Evolutionary conservation across 1,140 invertebrate species (phyloP).

Genomic region (Pollicipes pollicipes): DNA sequence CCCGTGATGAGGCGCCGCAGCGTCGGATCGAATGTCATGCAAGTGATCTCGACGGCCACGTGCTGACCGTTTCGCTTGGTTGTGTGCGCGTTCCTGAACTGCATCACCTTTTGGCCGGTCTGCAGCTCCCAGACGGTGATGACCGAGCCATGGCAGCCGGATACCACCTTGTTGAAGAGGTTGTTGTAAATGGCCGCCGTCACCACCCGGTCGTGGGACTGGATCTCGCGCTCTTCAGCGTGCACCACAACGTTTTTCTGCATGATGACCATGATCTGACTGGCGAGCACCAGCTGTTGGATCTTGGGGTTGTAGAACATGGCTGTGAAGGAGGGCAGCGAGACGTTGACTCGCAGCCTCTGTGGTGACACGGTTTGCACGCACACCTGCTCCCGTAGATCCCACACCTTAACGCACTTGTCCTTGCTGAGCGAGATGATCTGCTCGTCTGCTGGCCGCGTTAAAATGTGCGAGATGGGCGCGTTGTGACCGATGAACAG

Average conservation of each 20-base stretch:
- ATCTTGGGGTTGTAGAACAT: neutral
- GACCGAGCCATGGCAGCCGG: neutral
- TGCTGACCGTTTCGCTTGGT: neutral
- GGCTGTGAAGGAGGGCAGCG: neutral
- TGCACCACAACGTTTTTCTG: neutral
- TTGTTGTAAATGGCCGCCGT: neutral
- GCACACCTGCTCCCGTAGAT: constrained; percentile 31
- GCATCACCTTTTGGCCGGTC: constrained; percentile 34
- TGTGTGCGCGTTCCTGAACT: constrained; percentile 25
- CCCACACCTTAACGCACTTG: constrained; percentile 50
- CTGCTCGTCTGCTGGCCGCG: constrained; percentile 33
- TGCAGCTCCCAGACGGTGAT: neutral
- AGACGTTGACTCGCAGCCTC: neutral
- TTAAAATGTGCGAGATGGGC: constrained; percentile 41
- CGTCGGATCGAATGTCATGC: constrained; percentile 49
- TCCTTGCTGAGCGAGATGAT: constrained; percentile 42
- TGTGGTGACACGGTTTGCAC: neutral
- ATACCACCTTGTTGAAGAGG: neutral
- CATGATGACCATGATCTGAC: neutral
- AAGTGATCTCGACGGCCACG: constrained; percentile 39
- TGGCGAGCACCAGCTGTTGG: neutral
- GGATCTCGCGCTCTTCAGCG: neutral
- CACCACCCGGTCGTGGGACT: neutral
- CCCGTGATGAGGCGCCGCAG: constrained; percentile 48
- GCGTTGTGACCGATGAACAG: constrained; percentile 47